These are phyloP conservation scores for Macrostomum lignano DNA, from an alignment of 1,140 invertebrate species.

Conservation along the genomic window DNA sequence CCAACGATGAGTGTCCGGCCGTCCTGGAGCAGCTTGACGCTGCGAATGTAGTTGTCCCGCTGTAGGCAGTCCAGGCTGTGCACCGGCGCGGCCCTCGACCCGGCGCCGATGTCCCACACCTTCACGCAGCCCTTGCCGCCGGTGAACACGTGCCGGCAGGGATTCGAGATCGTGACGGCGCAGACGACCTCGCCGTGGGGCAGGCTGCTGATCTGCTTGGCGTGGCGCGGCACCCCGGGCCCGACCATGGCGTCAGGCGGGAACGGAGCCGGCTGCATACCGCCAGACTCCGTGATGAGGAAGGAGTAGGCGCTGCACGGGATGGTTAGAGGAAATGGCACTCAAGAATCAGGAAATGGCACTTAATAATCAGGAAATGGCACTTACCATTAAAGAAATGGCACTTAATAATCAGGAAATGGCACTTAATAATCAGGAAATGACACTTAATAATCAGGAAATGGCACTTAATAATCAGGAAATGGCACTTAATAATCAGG, in stretches of 20 bases:
- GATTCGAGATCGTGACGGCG: slow-evolving; percentile 54
- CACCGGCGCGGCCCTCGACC: neutral
- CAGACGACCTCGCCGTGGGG: slow-evolving; percentile 77
- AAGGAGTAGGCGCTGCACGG: slow-evolving; percentile 2
- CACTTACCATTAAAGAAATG: no score
- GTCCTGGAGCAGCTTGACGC: slow-evolving; percentile 72
- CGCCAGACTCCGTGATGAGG: slow-evolving; percentile 2
- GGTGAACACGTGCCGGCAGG: slow-evolving; percentile 64
- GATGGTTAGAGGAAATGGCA: no score
- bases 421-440: no score
- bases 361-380: no score
- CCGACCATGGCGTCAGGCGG: slow-evolving; percentile 15
- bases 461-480: no score
- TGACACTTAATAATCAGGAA: no score
- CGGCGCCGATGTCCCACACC: slow-evolving; percentile 38
- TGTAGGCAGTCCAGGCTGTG: neutral
- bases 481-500: no score
- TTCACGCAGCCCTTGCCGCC: slow-evolving; percentile 93
- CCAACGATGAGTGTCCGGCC: slow-evolving; percentile 77
- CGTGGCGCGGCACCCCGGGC: slow-evolving; percentile 64
- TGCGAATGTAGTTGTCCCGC: slow-evolving; percentile 45
- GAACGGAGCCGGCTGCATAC: neutral
- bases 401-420: no score
- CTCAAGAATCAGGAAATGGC: no score
- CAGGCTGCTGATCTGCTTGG: slow-evolving; percentile 57